Percentiles rank a stretch among this genome's conserved stretches.
These are phyloP conservation scores for Galagoides demidoff DNA, from an alignment of 2,797 vertebrate species.

Conservation along the genomic window DNA sequence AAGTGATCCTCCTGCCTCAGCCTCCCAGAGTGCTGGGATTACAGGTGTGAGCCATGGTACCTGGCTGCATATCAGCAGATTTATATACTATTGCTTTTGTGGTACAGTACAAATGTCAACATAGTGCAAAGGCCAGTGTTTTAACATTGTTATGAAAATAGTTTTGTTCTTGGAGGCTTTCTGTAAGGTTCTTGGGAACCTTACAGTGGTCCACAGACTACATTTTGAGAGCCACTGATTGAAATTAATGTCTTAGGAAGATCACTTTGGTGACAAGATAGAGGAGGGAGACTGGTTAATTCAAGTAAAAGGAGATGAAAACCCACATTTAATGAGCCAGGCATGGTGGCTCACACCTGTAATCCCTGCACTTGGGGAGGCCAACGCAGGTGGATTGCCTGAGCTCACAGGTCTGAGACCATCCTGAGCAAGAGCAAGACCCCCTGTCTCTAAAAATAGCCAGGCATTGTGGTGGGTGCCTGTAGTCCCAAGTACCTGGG, in stretches of 20 bases:
- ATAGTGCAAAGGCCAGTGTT: not conserved
- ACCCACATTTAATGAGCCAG: not conserved
- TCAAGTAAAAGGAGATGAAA: not conserved
- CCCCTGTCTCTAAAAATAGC: no score
- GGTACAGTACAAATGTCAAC: not conserved
- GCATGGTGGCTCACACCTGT: no score
- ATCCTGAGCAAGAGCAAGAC: no score
- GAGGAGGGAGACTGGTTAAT: not conserved
- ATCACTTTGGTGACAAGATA: not conserved
- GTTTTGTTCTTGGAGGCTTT: slow-evolving; percentile 7
- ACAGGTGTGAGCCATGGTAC: no score
- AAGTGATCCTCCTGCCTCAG: no score
- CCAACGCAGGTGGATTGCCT: no score
- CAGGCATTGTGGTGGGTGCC: no score
- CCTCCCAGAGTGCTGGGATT: no score
- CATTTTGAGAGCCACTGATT: not conserved
- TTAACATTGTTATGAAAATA: not conserved
- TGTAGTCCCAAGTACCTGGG: no score
- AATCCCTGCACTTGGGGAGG: no score
- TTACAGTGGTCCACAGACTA: not conserved
- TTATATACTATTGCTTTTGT: not conserved
- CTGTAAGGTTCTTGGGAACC: not conserved
- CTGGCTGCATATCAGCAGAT: not conserved
- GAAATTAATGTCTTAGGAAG: not conserved
- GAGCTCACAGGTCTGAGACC: no score